Percentiles rank a stretch among this genome's conserved stretches.
phyloP scores from a whole-genome alignment of 2,888 invertebrate species.

The Nemapogon koenigi region DNA sequence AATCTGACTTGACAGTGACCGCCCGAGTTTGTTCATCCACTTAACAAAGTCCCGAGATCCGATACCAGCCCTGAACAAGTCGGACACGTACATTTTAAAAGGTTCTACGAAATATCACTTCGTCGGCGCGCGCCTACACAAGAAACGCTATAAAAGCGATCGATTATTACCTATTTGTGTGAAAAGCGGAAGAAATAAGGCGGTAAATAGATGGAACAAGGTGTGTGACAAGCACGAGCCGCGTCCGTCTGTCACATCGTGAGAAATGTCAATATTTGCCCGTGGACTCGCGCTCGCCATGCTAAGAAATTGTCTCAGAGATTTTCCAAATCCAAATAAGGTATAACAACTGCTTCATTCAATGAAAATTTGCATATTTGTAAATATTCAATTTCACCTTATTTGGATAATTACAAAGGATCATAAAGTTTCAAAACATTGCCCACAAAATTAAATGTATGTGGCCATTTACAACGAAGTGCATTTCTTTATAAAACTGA shows the following conservation, averaged over 20 bases:
- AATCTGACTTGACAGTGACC: constrained; percentile 12
- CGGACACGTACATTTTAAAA: constrained; percentile 39
- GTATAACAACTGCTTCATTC: too few species aligned
- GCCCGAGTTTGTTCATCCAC: constrained; percentile 39
- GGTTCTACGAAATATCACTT: constrained; percentile 53
- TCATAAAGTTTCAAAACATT: too few species aligned
- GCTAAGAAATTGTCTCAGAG: constrained; percentile 62
- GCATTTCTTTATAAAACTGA: too few species aligned
- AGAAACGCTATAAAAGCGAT: constrained; percentile 56
- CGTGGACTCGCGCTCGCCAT: constrained; percentile 32
- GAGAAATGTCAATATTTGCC: constrained; percentile 62
- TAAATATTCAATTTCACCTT: constrained; percentile 17
- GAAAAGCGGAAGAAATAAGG: constrained; percentile 59
- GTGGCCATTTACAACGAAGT: too few species aligned
- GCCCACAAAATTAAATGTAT: too few species aligned
- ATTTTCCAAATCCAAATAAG: constrained; percentile 53
- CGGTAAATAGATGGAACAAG: constrained; percentile 23
- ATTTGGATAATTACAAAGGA: too few species aligned
- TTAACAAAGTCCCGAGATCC: constrained; percentile 35
- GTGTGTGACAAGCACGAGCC: constrained; percentile 39
- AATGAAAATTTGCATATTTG: too few species aligned
- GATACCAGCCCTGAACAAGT: constrained; percentile 36
- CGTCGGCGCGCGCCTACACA: constrained; percentile 39
- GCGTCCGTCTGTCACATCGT: constrained; percentile 46
- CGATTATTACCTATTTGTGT: constrained; percentile 64